These are phyloP conservation scores for Drosophila orosa DNA, from an alignment of 1,140 invertebrate genomes.

Conservation along the genomic window DNA sequence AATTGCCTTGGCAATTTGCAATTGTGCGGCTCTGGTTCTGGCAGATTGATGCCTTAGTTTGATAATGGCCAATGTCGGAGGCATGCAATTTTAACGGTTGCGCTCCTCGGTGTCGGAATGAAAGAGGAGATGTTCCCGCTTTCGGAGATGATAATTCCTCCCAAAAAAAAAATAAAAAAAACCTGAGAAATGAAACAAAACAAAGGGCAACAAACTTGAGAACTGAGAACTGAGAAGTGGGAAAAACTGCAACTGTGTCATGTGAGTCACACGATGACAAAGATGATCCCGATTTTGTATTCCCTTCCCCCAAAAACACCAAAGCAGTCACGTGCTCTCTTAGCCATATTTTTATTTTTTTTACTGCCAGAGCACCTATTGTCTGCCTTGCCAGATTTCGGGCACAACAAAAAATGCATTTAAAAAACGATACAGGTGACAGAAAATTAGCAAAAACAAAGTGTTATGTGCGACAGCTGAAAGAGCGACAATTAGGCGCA, in stretches of 20 bases:
- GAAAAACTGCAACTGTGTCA: constrained; percentile 41
- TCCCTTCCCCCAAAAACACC: background rate
- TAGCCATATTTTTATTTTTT: constrained; percentile 14
- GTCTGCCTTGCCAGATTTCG: constrained; percentile 8
- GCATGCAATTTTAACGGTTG: constrained; percentile 80
- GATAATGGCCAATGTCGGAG: constrained; percentile 72
- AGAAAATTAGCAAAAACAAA: constrained; percentile 79
- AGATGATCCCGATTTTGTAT: constrained; percentile 19
- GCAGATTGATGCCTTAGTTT: constrained; percentile 76
- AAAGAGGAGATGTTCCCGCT: constrained; percentile 17
- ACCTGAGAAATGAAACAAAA: constrained; percentile 13
- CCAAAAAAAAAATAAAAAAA: background rate
- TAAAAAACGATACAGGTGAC: constrained; percentile 48
- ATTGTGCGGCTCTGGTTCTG: constrained; percentile 65
- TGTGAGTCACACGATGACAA: constrained; percentile 40
- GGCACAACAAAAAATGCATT: constrained; percentile 41
- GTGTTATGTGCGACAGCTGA: constrained; percentile 76
- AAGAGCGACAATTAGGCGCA: constrained; percentile 75
- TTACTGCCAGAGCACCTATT: constrained; percentile 12
- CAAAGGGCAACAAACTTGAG: constrained; percentile 53
- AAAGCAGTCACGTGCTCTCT: constrained; percentile 40
- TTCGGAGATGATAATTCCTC: constrained; percentile 23
- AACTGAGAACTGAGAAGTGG: background rate
- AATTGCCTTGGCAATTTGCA: constrained; percentile 74
- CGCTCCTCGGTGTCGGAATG: constrained; percentile 30